A percentile compares a stretch with the other conserved stretches of the same genome.
Evolutionary conservation across 2,888 invertebrate genomes (phyloP).

Genomic region (Mesorhabditis sp.): DNA sequence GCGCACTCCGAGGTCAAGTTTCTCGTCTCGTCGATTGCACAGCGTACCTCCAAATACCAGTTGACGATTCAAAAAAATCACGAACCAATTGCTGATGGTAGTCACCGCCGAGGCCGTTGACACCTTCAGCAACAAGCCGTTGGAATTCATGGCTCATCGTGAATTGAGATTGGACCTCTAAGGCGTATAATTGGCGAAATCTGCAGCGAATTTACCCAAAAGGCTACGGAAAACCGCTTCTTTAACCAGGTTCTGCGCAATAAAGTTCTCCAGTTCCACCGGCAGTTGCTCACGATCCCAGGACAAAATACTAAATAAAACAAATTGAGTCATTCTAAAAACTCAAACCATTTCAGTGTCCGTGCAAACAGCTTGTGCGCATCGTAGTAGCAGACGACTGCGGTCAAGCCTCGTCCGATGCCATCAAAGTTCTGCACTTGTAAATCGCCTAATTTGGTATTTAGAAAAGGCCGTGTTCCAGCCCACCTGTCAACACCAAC

Average conservation of each 20-base stretch:
- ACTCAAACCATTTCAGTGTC: constrained; percentile 11
- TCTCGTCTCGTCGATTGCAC: constrained; percentile 27
- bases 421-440: constrained; percentile 35
- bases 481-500: constrained; percentile 31
- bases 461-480: background rate
- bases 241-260: constrained; percentile 24
- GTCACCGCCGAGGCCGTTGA: constrained; percentile 40
- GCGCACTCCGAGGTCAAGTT: constrained; percentile 17
- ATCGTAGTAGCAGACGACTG: constrained; percentile 48
- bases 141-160: constrained; percentile 32
- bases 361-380: constrained; percentile 25
- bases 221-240: constrained; percentile 20
- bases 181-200: background rate
- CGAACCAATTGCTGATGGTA: constrained; percentile 38
- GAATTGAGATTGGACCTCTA: constrained; percentile 27
- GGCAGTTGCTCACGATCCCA: constrained; percentile 25
- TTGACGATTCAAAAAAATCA: background rate
- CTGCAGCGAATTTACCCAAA: constrained; percentile 21
- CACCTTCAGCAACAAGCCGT: constrained; percentile 25
- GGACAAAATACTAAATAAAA: constrained; percentile 20
- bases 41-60: constrained; percentile 19
- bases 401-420: constrained; percentile 33
- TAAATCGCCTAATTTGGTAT: constrained; percentile 26
- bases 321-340: background rate
- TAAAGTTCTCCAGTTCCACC: constrained; percentile 11